Evolutionary conservation across 2,888 invertebrate genomes (phyloP), one percentile per base, ranked within the genome.

Genomic region (Torymus auratus): DNA sequence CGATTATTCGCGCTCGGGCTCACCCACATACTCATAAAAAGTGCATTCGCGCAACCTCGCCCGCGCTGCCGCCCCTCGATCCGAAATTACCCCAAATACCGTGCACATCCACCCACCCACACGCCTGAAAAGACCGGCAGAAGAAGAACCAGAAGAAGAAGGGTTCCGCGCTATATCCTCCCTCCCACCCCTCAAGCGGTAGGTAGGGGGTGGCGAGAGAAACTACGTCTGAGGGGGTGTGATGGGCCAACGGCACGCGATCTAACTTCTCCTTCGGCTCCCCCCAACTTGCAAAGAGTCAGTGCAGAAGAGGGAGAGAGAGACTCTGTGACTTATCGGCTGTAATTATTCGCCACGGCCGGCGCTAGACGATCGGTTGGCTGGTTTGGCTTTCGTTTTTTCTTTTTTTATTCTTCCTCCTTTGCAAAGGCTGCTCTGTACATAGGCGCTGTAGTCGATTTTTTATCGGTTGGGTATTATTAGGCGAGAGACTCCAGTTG

Each of bases 191-290:
- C 7, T 41, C 41, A 41, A 41, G 41, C 41, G 41, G 7, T 5
- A 41, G 41, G 41, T 41, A 1, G 7, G 41, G 41, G 41, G 41
- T 41, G 41, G 41, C 41, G 41, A 41, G 41, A 41, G 41, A 41
- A 41, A 41, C 41, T 41, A 41, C 41, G 41, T 41, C 41, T 41
- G 41, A 5, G 12, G 52, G 80, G 67, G 87, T 88, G 87, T 88
- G 89, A 90, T 89, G 88, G 89, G 86, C 85, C 87, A 87, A 86
- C 86, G 86, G 87, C 90, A 90, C 90, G 90, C 90, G 88, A 90
- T 89, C 88, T 85, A 88, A 88, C 88, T 88, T 83, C 86, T 78
- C 84, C 81, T 83, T 83, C 82, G 41, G 72, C 64, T 71, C 83
- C 78, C 78, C 79, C 79, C 72, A 28, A 0, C 14, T 56, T 64